A percentile compares a stretch with the other conserved stretches of the same genome.
Conservation (phyloP, 2,797 vertebrate species). For the Pelochelys cantorii region DNA sequence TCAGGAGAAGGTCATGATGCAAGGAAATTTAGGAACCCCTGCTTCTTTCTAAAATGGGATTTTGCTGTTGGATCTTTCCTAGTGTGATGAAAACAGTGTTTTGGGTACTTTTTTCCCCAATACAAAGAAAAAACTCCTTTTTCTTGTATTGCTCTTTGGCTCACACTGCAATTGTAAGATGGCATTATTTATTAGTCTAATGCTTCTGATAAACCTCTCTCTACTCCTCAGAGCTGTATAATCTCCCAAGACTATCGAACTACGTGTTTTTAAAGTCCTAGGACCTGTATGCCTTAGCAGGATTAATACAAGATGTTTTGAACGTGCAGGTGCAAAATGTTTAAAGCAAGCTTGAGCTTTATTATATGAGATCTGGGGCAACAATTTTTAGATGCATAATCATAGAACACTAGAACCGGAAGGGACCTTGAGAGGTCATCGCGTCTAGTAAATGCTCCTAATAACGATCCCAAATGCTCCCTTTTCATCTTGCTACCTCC, state of each 20-base stretch:
- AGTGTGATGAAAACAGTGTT: neutral
- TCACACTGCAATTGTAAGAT: neutral
- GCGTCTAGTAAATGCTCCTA: no score
- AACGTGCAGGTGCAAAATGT: neutral
- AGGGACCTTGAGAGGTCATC: no score
- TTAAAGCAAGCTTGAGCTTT: conserved; percentile 35
- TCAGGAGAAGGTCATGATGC: no score
- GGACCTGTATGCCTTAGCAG: neutral
- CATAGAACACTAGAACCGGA: no score
- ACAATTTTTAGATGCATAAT: conserved; percentile 18
- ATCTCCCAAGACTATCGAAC: conserved; percentile 23
- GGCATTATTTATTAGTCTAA: neutral
- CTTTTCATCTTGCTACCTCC: neutral
- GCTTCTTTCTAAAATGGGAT: neutral
- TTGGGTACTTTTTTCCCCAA: accelerated
- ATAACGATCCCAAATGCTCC: neutral
- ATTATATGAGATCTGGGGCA: neutral
- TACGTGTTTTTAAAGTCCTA: neutral
- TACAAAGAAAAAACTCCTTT: neutral
- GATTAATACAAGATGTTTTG: conserved; percentile 10
- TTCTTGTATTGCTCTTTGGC: neutral
- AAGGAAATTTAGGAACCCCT: no score
- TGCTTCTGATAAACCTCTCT: conserved; percentile 22
- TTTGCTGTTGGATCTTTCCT: conserved; percentile 7
- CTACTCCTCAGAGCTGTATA: conserved; percentile 32